Conservation (phyloP, 1,140 invertebrate genomes). For the Zaprionus tsacasi region DNA sequence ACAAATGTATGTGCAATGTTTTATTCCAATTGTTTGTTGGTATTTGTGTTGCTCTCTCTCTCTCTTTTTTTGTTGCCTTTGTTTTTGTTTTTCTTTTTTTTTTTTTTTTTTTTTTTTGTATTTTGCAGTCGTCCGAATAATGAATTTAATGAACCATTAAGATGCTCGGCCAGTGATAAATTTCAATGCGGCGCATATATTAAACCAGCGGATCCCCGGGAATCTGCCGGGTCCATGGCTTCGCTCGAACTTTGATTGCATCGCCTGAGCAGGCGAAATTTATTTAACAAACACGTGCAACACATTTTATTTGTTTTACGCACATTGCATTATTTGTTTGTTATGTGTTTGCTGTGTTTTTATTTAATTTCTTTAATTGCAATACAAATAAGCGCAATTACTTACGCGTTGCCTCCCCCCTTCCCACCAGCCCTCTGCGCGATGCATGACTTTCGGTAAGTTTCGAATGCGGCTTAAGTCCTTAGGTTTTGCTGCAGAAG, state of each 20-base stretch:
- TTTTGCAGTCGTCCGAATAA: conserved; percentile 66
- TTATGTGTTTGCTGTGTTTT: conserved; percentile 15
- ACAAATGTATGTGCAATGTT: conserved; percentile 45
- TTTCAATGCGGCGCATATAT: conserved; percentile 76
- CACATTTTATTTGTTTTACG: conserved; percentile 46
- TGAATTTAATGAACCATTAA: conserved; percentile 83
- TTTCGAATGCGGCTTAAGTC: conserved; percentile 76
- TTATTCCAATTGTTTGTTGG: conserved; percentile 64
- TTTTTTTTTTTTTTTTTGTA: conserved; percentile 41
- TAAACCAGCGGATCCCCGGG: conserved; percentile 52
- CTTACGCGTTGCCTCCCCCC: conserved; percentile 6
- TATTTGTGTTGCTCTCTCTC: conserved; percentile 23
- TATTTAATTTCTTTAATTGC: conserved; percentile 74
- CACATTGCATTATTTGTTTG: conserved; percentile 14
- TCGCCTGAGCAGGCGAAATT: conserved; percentile 25
- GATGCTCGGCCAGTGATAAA: conserved; percentile 78
- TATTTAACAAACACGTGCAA: conserved; percentile 28
- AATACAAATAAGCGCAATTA: conserved; percentile 69
- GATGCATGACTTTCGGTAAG: conserved; percentile 57
- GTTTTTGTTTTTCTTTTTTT: background rate
- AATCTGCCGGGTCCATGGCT: conserved; percentile 5
- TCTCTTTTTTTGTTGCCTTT: background rate
- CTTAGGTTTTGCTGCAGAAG: conserved; percentile 16
- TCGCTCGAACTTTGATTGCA: conserved; percentile 54
- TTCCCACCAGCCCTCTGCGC: background rate